A percentile compares a stretch with the other conserved stretches of the same genome.
Evolutionary conservation across 2,113 vertebrate species (phyloP).

Genomic region (Ceyx cyanopectus): DNA sequence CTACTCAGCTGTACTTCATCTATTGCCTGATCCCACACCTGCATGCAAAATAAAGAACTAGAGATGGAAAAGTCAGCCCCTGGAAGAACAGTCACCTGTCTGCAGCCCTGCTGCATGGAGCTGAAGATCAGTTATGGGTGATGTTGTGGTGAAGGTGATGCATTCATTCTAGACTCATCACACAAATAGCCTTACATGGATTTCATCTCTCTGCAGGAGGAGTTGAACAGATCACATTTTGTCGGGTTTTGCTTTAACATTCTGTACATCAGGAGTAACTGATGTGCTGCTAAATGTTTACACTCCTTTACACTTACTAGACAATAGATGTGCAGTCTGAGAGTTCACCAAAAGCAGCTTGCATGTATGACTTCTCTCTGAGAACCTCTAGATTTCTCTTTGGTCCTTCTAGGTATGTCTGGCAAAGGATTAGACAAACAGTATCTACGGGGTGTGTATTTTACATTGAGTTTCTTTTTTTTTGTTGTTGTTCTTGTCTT

Average conservation of each 20-base stretch:
- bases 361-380: neutral
- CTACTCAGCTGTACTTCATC: neutral
- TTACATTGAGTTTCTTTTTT: neutral
- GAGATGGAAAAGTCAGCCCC: neutral
- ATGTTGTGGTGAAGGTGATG: neutral
- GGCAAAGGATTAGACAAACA: neutral
- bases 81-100: neutral
- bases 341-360: neutral
- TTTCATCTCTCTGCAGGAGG: neutral
- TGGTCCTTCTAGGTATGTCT: neutral
- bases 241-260: neutral
- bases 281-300: neutral
- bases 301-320: neutral
- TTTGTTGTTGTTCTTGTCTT: neutral
- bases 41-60: neutral
- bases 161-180: neutral
- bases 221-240: neutral
- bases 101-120: neutral
- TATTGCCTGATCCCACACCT: neutral
- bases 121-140: accelerated
- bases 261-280: neutral
- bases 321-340: neutral
- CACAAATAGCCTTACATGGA: accelerated
- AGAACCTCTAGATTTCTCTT: neutral
- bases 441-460: neutral